A percentile compares a stretch with the other conserved stretches of the same genome.
phyloP scores from a whole-genome alignment of 53 echinoderm and acorn worm genomes.

The Holothuria scabra region DNA sequence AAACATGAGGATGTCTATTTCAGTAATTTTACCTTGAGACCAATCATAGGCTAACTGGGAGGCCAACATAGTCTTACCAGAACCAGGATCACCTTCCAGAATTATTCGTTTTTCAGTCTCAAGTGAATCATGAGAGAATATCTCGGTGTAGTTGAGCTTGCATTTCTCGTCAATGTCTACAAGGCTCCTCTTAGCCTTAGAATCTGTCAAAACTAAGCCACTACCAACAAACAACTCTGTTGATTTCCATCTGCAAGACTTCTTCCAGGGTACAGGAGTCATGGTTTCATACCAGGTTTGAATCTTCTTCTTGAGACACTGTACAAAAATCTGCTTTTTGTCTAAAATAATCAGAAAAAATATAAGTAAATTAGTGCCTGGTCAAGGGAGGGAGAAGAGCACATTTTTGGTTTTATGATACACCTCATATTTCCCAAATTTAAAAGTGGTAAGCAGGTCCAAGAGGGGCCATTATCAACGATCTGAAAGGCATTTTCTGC shows the following conservation, averaged over 20 bases:
- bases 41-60: constrained; percentile 10
- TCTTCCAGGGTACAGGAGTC: no score
- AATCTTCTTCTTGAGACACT: not conserved
- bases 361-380: no score
- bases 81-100: constrained; percentile 7
- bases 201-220: not conserved
- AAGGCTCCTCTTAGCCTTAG: not conserved
- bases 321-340: not conserved
- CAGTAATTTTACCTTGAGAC: not conserved
- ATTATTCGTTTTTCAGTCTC: not conserved
- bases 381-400: no score
- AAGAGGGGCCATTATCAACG: no score
- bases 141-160: not conserved
- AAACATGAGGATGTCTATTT: not conserved
- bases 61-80: not conserved
- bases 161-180: not conserved
- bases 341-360: no score
- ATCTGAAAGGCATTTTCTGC: no score
- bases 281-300: no score
- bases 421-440: no score
- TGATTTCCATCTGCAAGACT: constrained; percentile 14
- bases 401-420: no score
- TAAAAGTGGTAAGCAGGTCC: no score
- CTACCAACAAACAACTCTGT: not conserved
- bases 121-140: not conserved